Evolutionary conservation across 2,888 invertebrate species (phyloP).

Genomic region (Drosophila stalkeri): DNA sequence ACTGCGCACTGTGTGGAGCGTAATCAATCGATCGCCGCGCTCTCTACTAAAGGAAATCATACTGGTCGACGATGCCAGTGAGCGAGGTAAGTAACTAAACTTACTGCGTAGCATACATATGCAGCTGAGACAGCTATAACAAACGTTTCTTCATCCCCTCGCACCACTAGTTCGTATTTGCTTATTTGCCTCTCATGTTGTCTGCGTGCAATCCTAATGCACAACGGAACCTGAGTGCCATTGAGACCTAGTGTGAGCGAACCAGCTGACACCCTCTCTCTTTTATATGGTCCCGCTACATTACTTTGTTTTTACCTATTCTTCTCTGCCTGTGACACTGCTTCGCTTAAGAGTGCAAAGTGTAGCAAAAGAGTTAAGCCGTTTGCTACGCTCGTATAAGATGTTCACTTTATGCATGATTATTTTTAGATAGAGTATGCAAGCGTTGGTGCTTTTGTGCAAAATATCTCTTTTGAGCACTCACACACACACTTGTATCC

Average conservation of each 20-base stretch:
- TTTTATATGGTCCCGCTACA: background rate
- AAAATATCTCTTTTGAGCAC: background rate
- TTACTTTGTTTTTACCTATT: background rate
- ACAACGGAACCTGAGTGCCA: conserved; percentile 1
- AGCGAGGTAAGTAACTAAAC: conserved; percentile 88
- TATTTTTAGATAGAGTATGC: conserved; percentile 1
- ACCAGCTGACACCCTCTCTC: background rate
- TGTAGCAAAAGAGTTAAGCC: background rate
- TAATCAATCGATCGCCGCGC: conserved; percentile 96
- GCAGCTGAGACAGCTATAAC: background rate
- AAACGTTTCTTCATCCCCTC: background rate
- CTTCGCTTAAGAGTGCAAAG: background rate
- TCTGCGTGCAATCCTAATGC: background rate
- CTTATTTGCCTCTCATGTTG: background rate
- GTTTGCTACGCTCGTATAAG: background rate
- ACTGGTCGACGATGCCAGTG: conserved; percentile 98
- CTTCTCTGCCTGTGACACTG: background rate
- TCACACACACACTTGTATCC: background rate
- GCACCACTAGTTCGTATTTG: background rate
- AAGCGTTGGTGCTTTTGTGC: background rate
- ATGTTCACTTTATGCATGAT: background rate
- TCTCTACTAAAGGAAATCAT: conserved; percentile 96
- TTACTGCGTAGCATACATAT: background rate
- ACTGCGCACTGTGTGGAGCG: conserved; percentile 97
- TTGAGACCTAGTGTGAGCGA: background rate